These are phyloP conservation scores for Elmis aenea DNA, from an alignment of 2,888 invertebrate species.

Conservation along the genomic window DNA sequence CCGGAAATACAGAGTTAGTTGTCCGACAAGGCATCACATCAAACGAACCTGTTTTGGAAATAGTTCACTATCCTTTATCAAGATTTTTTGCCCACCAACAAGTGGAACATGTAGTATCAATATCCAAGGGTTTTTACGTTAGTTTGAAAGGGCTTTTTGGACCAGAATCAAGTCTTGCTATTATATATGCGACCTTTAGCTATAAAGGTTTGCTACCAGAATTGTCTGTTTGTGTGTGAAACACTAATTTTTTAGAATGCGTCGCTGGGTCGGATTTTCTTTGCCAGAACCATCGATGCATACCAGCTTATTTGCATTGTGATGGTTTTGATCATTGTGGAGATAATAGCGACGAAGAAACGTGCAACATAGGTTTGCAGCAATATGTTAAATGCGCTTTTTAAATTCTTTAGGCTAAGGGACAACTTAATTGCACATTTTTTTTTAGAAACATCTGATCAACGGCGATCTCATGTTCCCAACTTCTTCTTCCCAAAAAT, in stretches of 20 bases:
- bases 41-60: conserved; percentile 55
- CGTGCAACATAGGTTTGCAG: neutral
- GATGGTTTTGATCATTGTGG: conserved; percentile 76
- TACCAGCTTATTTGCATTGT: conserved; percentile 61
- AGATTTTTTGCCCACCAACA: conserved; percentile 33
- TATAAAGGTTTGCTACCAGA: conserved; percentile 57
- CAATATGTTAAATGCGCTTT: neutral
- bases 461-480: conserved; percentile 59
- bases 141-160: conserved; percentile 61
- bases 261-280: conserved; percentile 63
- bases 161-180: conserved; percentile 58
- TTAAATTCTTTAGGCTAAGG: neutral
- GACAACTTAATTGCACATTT: neutral
- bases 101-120: conserved; percentile 58
- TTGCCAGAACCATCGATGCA: conserved; percentile 67
- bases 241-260: conserved; percentile 51
- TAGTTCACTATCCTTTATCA: conserved; percentile 51
- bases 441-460: conserved; percentile 54
- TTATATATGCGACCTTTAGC: conserved; percentile 67
- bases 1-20: conserved; percentile 56
- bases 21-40: conserved; percentile 67
- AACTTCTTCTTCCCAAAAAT: conserved; percentile 70
- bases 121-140: conserved; percentile 64
- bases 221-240: conserved; percentile 1
- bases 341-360: conserved; percentile 61